phyloP scores from a whole-genome alignment of 1,140 invertebrate species.

The Lepidurus couesii region DNA sequence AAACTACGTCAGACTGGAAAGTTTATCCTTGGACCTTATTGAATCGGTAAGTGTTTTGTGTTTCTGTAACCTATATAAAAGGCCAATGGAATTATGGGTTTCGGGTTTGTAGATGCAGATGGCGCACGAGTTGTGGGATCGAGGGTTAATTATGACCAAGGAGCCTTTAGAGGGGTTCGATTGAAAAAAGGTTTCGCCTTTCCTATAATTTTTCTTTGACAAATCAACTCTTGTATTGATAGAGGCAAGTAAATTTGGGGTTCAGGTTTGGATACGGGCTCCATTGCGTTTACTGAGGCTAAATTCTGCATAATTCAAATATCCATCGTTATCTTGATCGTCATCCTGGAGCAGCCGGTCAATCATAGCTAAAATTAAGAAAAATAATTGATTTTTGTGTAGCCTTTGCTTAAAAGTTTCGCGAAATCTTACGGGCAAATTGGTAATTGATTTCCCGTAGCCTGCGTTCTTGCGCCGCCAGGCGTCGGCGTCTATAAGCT shows the following conservation, averaged over 20 bases:
- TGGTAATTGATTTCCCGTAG: slow-evolving; percentile 36
- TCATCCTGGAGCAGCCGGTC: slow-evolving; percentile 70
- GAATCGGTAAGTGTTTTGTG: slow-evolving; percentile 25
- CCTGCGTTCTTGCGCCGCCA: neutral
- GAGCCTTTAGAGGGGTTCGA: slow-evolving; percentile 46
- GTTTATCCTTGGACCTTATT: slow-evolving; percentile 55
- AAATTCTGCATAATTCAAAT: slow-evolving; percentile 72
- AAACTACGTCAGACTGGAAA: slow-evolving; percentile 61
- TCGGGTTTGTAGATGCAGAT: slow-evolving; percentile 50
- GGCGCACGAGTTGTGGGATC: slow-evolving; percentile 63
- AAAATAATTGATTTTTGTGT: neutral
- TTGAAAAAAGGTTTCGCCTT: neutral
- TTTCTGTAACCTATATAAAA: neutral
- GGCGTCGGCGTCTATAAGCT: neutral
- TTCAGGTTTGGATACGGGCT: neutral
- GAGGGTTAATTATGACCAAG: slow-evolving; percentile 58
- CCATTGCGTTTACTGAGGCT: slow-evolving; percentile 49
- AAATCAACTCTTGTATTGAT: neutral
- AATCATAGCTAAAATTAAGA: slow-evolving; percentile 58
- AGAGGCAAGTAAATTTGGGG: neutral
- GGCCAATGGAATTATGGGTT: slow-evolving; percentile 24
- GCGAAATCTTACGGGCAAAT: slow-evolving; percentile 39
- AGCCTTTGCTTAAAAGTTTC: slow-evolving; percentile 15
- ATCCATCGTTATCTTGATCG: slow-evolving; percentile 74
- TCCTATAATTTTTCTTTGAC: neutral